Base-by-base conservation (phyloP, 1,140 invertebrate species). In the Calliopsis andreniformis region DNA sequence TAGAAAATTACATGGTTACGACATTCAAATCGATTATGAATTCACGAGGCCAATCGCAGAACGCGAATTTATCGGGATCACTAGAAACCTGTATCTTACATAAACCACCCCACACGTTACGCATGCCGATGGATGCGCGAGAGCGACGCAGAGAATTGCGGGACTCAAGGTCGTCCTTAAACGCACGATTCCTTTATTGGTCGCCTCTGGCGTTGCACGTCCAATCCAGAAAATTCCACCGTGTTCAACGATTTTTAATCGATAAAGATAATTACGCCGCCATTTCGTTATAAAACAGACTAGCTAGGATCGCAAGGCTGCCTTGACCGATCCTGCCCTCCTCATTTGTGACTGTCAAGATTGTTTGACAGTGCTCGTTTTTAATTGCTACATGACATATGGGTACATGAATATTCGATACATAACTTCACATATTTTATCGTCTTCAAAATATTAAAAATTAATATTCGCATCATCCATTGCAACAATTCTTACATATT, bases 51-150 rank as follows among this genome's bases (percentile, higher is more conserved):
- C 4, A 5, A 39, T 39, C 10, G 35, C 35, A 39, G 4, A 3
- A 39, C 30, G 45, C 28, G 12, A 64, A 53, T 68, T 56, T 56
- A 56, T 56, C 23, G 7, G 12, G 25, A 45, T 45, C 12, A 1
- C 1, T 39, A 20, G 4, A 69, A 69, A 69, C 67, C 25, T 58
- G 67, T 69, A 69, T 42, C 35, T 75, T 55, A 63, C 42, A 58
- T 75, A 75, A 75, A 66, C 23, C 71, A 75, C 23, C 47, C 55
- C 55, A 2, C 42, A 25, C 12, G n/a, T 20, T 10, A 39, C 35
- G 35, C 35, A 49, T 23, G n/a, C n/a, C n/a, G 47, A 10, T 10
- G 20, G 47, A 49, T 49, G 18, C 20, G 3, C 5, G 20, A n/a
- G 20, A n/a, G 7, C 0, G 20, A 43, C n/a, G 59, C 25, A 5